Evolutionary conservation across 2,113 vertebrate species (phyloP), one percentile per base, ranked within the genome.

Genomic region (Plectropomus leopardus): DNA sequence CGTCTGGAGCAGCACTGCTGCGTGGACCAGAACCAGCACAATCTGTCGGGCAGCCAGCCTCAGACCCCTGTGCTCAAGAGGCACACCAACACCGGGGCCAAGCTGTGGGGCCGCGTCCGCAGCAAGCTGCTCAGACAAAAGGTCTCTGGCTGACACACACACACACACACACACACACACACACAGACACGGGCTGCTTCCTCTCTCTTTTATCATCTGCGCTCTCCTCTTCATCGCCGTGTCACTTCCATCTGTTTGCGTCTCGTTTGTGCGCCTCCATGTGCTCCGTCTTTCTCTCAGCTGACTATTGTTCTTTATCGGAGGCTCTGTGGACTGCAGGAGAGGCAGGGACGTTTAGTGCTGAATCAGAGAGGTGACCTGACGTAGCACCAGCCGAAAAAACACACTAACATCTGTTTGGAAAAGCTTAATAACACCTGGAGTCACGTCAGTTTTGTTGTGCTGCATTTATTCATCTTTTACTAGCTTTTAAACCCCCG

Each of bases 51-150:
- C 88, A 83, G 88, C 80, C 88, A 88, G 72, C 89, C 89, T 0
- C 89, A 93, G 94, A 97, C 87, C 93, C 96, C 78, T 67, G 96
- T 5, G 94, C 94, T 93, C 68, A 98, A 96, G 94, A 94, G 96
- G 4, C 86, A 95, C 80, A 92, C 92, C 92, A 98, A 97, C 96
- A 98, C 97, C 0, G 98, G 98, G 1, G 96, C 97, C 89, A 95
- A 96, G 72, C 97, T 99, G 13, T 99, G 98, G 98, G 97, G 97
- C 63, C 94, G 97, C 15, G 98, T 99, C 76, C 97, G 97, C 88
- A 99, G 95, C 95, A 98, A 97, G 83, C 96, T 99, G 69, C 98
- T 99, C 87, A 94, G 97, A 77, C 97, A 98, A 88, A 99, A 99
- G 98, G 98, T 99, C 94, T 85, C 45, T 66, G 21, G 40, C 51